These are phyloP conservation scores for Azemiops feae DNA, from an alignment of 2,113 vertebrate genomes.

Conservation along the genomic window DNA sequence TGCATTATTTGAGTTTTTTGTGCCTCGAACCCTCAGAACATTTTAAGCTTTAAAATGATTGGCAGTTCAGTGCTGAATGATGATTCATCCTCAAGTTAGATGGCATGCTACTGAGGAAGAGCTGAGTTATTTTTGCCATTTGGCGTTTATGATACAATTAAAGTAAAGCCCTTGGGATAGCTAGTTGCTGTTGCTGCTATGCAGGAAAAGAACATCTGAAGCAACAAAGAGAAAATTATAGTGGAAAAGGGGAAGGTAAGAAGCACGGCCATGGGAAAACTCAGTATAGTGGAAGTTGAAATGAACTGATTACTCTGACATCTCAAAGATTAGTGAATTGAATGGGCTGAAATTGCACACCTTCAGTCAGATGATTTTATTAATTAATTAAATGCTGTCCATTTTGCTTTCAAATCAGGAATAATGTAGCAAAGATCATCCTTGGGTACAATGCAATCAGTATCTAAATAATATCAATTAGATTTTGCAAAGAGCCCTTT, in stretches of 20 bases:
- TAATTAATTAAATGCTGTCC: not conserved
- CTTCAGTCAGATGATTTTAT: not conserved
- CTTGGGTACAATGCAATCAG: not conserved
- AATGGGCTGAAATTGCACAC: not conserved
- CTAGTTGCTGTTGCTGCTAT: not conserved
- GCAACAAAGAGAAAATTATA: not conserved
- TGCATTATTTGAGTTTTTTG: not conserved
- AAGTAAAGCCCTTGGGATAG: not conserved
- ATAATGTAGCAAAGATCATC: not conserved
- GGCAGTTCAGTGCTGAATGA: not conserved
- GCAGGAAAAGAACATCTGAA: not conserved
- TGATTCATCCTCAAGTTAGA: not conserved
- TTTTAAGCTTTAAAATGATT: not conserved
- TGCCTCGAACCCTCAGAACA: not conserved
- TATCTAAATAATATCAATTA: not conserved
- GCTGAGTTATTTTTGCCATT: not conserved
- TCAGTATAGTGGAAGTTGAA: not conserved
- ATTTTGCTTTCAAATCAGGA: not conserved
- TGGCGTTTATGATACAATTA: not conserved
- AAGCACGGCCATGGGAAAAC: not conserved
- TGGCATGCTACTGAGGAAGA: not conserved
- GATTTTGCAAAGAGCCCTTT: not conserved
- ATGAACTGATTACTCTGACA: not conserved
- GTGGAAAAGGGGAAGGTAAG: not conserved
- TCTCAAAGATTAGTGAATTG: not conserved